Percentiles rank a stretch among this genome's conserved stretches.
Evolutionary conservation across 2,113 vertebrate genomes (phyloP).

Genomic region (Opisthocomus hoazin): DNA sequence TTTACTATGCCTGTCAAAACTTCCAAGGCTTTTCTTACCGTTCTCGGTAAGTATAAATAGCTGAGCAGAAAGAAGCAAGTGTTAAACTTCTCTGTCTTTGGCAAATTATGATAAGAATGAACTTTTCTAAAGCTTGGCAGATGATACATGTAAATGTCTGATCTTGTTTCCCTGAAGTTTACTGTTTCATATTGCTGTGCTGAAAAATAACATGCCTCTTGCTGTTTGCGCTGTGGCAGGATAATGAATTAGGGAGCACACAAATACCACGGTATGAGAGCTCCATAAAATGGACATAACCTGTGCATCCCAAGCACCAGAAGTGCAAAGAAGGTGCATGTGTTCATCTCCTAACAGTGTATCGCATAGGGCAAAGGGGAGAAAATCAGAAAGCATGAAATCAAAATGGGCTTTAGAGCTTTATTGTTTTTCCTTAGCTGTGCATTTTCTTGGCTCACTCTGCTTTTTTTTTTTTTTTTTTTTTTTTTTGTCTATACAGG

Average conservation of each 20-base stretch:
- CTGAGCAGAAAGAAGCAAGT: neutral
- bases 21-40: slow-evolving; percentile 95
- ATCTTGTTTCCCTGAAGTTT: neutral
- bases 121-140: neutral
- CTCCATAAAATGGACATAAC: neutral
- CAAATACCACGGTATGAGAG: neutral
- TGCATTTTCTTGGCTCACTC: slow-evolving; percentile 4
- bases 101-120: neutral
- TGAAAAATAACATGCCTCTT: neutral
- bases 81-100: neutral
- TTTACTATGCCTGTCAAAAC: slow-evolving; percentile 99
- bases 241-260: neutral
- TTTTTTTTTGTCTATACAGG: slow-evolving; percentile 30
- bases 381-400: slow-evolving; percentile 38
- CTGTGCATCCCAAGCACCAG: neutral
- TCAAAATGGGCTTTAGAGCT: neutral
- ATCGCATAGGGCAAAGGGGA: neutral
- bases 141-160: neutral
- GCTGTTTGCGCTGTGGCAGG: neutral
- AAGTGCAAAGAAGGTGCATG: neutral
- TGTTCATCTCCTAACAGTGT: neutral
- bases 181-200: neutral
- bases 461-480: neutral
- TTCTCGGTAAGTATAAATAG: slow-evolving; percentile 82
- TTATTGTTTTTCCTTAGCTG: slow-evolving; percentile 1